Evolutionary conservation across 2,888 invertebrate species (phyloP).

Genomic region (Yponomeuta cagnagella): DNA sequence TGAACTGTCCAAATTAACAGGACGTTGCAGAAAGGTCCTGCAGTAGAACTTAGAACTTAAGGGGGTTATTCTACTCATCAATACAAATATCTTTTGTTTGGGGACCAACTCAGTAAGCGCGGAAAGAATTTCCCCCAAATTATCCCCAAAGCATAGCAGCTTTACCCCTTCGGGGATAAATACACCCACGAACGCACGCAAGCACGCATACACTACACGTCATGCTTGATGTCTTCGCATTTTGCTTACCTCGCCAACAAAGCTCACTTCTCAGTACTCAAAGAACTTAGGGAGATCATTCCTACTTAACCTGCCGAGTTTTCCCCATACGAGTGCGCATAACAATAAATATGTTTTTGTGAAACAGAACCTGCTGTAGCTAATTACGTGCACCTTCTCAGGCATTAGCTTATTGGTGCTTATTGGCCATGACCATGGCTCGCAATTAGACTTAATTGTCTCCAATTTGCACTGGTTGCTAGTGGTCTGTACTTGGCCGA

Average conservation of each 20-base stretch:
- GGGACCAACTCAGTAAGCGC: too few species aligned
- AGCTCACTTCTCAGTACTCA: not conserved
- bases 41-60: too few species aligned
- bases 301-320: not conserved
- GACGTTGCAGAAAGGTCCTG: too few species aligned
- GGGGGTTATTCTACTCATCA: too few species aligned
- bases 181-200: not conserved
- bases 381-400: conserved; percentile 52
- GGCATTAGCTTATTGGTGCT: conserved; percentile 70
- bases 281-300: not conserved
- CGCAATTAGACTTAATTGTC: conserved; percentile 71
- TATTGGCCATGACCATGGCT: conserved; percentile 74
- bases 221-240: not conserved
- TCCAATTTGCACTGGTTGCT: conserved; percentile 65
- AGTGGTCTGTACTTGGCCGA: conserved; percentile 59
- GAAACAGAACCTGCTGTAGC: not conserved
- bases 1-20: too few species aligned
- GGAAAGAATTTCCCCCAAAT: too few species aligned
- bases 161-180: not conserved
- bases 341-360: conserved; percentile 9
- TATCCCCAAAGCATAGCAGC: too few species aligned
- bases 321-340: not conserved
- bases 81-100: too few species aligned
- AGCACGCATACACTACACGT: not conserved
- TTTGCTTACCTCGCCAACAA: not conserved